Conservation (phyloP, 2,888 invertebrate genomes). For the Drosophila fulvimacula region DNA sequence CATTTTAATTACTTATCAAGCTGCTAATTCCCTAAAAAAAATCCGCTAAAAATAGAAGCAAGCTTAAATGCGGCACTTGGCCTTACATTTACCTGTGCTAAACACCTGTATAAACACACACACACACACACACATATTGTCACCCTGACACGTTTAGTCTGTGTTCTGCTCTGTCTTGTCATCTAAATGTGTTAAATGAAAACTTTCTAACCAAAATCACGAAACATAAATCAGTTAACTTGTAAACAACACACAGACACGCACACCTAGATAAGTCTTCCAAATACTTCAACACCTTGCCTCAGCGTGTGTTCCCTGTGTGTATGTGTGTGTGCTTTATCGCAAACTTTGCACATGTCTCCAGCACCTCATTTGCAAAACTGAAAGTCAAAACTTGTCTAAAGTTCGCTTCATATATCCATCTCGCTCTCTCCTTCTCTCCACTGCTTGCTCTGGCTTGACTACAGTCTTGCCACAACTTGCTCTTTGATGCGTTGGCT, state of each 20-base stretch:
- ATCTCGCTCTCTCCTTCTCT: neutral
- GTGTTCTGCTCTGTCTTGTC: conserved; percentile 26
- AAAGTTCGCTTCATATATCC: conserved; percentile 42
- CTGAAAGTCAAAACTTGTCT: conserved; percentile 78
- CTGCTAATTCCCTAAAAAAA: no score
- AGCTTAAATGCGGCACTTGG: conserved; percentile 12
- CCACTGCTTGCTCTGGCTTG: neutral
- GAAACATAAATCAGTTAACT: conserved; percentile 75
- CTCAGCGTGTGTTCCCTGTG: neutral
- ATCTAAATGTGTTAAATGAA: conserved; percentile 52
- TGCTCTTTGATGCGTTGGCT: conserved; percentile 37
- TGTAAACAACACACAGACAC: conserved; percentile 61
- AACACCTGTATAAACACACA: neutral
- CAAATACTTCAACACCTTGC: conserved; percentile 31
- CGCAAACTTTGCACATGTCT: conserved; percentile 71
- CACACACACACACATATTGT: neutral
- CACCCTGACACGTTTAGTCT: neutral
- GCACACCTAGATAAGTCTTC: conserved; percentile 11
- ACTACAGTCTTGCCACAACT: conserved; percentile 17
- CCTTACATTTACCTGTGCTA: neutral
- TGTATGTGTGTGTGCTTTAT: conserved; percentile 47
- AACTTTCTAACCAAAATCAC: conserved; percentile 68
- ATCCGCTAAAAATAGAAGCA: neutral
- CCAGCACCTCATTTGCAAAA: conserved; percentile 78
- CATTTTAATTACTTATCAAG: neutral